Base-by-base conservation (phyloP, 2,888 invertebrate species). In the Leptopilina syphax region DNA sequence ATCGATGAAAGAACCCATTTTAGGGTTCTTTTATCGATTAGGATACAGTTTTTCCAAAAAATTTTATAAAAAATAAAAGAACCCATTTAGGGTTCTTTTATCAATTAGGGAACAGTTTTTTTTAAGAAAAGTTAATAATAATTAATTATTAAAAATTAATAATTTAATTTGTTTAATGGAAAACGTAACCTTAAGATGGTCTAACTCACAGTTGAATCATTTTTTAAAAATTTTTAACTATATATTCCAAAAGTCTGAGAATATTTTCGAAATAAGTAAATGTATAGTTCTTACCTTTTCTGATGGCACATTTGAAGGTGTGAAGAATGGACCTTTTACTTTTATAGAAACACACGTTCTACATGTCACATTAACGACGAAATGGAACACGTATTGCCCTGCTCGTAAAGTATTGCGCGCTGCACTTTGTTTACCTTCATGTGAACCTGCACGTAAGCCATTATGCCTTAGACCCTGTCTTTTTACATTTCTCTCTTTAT, bases 371-470 rank as follows among this genome's bases (percentile, higher is more conserved):
- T 91, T 91, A 91, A 90, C 90, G 87, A 84, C 86, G 86, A 87
- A 90, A 91, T 91, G 91, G 90, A 90, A 90, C 91, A 91, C 91
- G 90, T 91, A 85, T 85, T 85, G 83, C 83, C 82, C 79, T 84
- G 86, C 89, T 90, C 91, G 91, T 91, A 91, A 91, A 91, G 88
- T 87, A 89, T 90, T 89, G 86, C 86, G 82, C 83, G 83, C 86
- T 80, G 88, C 89, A 90, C 89, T 89, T 90, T 89, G 89, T 89
- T 90, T 89, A 88, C 89, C 85, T 86, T 78, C 79, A 65, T 70
- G 82, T 80, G 85, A 85, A 86, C 87, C 84, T 85, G 84, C 86
- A 87, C 87, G 86, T 87, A 86, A 86, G 84, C 84, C 84, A 83
- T 86, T 85, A 83, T 85, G 80, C 24, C 24, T 63, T 24, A 63